These are phyloP conservation scores for Oscheius onirici DNA, from an alignment of 2,888 invertebrate genomes.

Conservation along the genomic window DNA sequence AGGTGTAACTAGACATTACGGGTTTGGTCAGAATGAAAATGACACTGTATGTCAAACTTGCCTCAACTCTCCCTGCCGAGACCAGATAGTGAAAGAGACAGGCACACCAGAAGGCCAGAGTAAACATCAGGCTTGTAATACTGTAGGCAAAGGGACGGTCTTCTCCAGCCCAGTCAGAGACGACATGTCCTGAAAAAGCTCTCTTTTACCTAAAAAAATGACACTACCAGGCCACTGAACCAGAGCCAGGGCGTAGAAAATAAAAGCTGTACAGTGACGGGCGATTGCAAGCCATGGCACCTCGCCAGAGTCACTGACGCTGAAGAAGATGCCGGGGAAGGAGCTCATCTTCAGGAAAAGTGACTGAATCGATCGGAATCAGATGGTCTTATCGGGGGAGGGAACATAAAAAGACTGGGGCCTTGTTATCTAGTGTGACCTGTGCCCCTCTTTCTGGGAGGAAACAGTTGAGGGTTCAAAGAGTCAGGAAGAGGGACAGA, in stretches of 20 bases:
- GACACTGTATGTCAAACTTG: background rate
- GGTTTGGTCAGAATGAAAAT: too few relatives aligned
- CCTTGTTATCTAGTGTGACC: too few relatives aligned
- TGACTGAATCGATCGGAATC: too few relatives aligned
- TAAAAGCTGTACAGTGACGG: constrained; percentile 27
- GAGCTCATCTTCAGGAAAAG: background rate
- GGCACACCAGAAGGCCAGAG: constrained; percentile 33
- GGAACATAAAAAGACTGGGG: too few relatives aligned
- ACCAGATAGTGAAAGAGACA: constrained; percentile 35
- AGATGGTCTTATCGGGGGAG: too few relatives aligned
- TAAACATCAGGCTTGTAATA: constrained; percentile 30
- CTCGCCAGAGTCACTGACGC: background rate
- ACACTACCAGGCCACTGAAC: constrained; percentile 31
- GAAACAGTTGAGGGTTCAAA: background rate
- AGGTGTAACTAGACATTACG: too few relatives aligned
- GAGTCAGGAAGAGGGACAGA: background rate
- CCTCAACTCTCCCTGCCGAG: constrained; percentile 33
- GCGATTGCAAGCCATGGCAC: constrained; percentile 24
- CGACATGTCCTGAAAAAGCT: constrained; percentile 20
- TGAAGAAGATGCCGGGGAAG: constrained; percentile 17
- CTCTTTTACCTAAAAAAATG: background rate
- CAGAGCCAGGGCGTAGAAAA: constrained; percentile 26
- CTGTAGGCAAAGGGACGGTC: constrained; percentile 32
- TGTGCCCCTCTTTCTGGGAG: background rate
- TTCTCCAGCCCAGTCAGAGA: constrained; percentile 32